These are phyloP conservation scores for Brachystomella parvula DNA, from an alignment of 1,140 invertebrate genomes.

Conservation along the genomic window DNA sequence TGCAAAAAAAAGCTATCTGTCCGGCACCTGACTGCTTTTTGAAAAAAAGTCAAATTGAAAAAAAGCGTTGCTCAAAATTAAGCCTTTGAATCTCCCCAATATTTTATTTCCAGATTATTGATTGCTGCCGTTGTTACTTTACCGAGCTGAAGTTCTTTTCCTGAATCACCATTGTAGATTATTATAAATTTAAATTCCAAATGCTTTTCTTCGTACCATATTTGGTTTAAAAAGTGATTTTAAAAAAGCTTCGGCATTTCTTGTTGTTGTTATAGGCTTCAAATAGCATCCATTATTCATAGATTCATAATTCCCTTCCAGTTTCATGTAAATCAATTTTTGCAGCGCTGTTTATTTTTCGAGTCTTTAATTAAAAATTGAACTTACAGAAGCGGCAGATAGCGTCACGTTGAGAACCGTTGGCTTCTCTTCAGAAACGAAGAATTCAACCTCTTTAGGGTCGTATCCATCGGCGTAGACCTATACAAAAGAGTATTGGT, in stretches of 20 bases:
- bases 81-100: not conserved
- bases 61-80: not conserved
- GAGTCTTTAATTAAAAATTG: not conserved
- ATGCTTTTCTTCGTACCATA: not conserved
- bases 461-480: conserved; percentile 74
- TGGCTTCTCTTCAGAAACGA: conserved; percentile 74
- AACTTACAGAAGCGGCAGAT: conserved; percentile 65
- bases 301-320: too few species aligned
- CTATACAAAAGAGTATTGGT: conserved; percentile 44
- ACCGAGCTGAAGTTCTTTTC: too few species aligned
- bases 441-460: conserved; percentile 72
- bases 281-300: too few species aligned
- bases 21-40: not conserved
- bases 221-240: not conserved
- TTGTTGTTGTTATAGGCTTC: too few species aligned
- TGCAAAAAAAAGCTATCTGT: too few species aligned
- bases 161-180: too few species aligned
- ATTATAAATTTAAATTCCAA: not conserved
- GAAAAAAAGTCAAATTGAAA: not conserved
- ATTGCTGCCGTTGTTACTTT: too few species aligned
- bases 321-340: not conserved
- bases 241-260: not conserved
- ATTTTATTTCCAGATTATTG: too few species aligned
- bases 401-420: conserved; percentile 76
- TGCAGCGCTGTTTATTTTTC: not conserved